phyloP scores from a whole-genome alignment of 2,113 vertebrate genomes.

The Sinocyclocheilus rhinocerous region DNA sequence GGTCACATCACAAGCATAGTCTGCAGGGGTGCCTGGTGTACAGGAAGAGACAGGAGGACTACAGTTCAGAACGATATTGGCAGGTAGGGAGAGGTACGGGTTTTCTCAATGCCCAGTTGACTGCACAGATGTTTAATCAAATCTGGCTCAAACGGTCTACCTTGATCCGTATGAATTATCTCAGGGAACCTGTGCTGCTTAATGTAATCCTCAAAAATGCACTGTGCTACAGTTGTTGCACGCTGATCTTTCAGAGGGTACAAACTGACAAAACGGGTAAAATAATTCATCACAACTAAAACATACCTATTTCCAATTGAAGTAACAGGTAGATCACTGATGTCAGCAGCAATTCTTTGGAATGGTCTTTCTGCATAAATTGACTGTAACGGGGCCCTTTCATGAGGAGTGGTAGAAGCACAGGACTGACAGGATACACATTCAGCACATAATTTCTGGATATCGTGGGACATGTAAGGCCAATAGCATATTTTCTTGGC shows the following conservation, averaged over 20 bases:
- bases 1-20: background rate
- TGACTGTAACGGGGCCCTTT: constrained; percentile 33
- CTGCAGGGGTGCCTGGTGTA: background rate
- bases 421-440: background rate
- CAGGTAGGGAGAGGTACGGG: background rate
- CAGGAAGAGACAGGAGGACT: background rate
- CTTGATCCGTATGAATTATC: constrained; percentile 36
- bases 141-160: constrained; percentile 4
- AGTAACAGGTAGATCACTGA: constrained; percentile 44
- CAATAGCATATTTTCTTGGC: constrained; percentile 39
- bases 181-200: constrained; percentile 29
- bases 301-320: constrained; percentile 17
- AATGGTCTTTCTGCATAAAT: constrained; percentile 40
- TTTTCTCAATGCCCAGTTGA: constrained; percentile 13
- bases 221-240: constrained; percentile 11
- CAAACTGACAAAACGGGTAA: constrained; percentile 33
- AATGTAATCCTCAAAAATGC: constrained; percentile 46
- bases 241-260: constrained; percentile 32
- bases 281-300: constrained; percentile 33
- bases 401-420: constrained; percentile 22
- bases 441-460: constrained; percentile 45
- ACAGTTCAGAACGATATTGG: background rate
- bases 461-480: constrained; percentile 49
- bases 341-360: constrained; percentile 47
- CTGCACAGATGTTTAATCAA: background rate